phyloP scores from a whole-genome alignment of 2,113 vertebrate genomes.

The Garra rufa region DNA sequence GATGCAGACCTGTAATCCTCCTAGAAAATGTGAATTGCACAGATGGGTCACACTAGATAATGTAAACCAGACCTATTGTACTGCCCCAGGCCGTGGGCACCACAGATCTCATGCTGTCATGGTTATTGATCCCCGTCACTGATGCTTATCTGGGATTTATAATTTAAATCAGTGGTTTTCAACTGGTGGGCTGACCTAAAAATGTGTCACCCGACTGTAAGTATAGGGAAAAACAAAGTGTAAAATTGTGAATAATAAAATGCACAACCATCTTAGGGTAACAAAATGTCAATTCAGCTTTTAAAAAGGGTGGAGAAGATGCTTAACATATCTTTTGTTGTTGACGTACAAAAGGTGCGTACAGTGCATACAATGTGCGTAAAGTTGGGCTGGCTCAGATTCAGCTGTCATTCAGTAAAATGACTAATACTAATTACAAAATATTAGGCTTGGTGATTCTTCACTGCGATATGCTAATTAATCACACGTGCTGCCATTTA shows the following conservation, averaged over 20 bases:
- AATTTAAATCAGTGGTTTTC: neutral
- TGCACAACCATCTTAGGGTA: neutral
- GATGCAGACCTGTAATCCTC: conserved; percentile 21
- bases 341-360: neutral
- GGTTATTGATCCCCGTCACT: conserved; percentile 6
- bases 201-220: neutral
- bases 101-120: neutral
- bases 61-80: conserved; percentile 18
- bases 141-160: conserved; percentile 22
- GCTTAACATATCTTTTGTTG: neutral
- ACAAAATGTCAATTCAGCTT: neutral
- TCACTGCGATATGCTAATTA: neutral
- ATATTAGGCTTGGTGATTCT: neutral
- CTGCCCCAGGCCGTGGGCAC: neutral
- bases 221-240: neutral
- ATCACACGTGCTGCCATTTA: neutral
- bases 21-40: neutral
- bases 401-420: neutral
- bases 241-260: neutral
- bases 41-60: conserved; percentile 22
- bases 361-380: neutral
- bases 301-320: conserved; percentile 15
- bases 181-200: neutral
- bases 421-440: neutral
- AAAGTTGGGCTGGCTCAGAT: neutral